These are phyloP conservation scores for Avahi laniger DNA, from an alignment of 2,797 vertebrate species.

Conservation along the genomic window DNA sequence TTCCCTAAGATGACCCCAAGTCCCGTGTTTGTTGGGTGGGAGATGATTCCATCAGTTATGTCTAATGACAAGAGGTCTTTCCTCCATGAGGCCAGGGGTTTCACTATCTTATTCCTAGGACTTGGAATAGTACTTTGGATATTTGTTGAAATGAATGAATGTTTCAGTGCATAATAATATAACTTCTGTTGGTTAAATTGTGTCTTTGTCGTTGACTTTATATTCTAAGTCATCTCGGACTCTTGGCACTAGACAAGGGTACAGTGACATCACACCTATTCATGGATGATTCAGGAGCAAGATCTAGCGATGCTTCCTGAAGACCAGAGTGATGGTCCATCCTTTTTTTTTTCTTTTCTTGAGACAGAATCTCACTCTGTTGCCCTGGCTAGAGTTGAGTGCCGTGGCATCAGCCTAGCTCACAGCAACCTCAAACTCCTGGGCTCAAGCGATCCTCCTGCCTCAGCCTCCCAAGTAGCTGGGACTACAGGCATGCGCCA, in stretches of 20 bases:
- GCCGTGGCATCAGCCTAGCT: too few species aligned
- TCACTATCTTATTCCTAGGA: not conserved
- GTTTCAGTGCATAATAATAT: not conserved
- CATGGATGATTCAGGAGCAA: not conserved
- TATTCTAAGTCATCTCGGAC: not conserved
- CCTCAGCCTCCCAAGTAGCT: too few species aligned
- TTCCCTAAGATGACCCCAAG: not conserved
- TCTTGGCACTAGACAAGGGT: not conserved
- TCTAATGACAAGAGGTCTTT: not conserved
- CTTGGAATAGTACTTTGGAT: not conserved
- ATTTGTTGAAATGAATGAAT: not conserved
- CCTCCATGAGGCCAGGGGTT: not conserved
- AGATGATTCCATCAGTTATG: fast-evolving
- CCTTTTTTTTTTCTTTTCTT: too few species aligned
- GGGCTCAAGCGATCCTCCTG: too few species aligned
- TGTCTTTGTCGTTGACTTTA: not conserved
- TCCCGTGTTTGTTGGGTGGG: not conserved
- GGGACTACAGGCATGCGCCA: too few species aligned
- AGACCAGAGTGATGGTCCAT: not conserved
- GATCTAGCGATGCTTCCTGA: not conserved
- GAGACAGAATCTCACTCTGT: too few species aligned
- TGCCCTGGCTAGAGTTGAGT: too few species aligned
- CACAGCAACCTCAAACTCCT: too few species aligned
- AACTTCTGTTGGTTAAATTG: not conserved
- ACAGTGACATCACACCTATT: not conserved